Evolutionary conservation across 92 coral and sea anemone genomes (phyloP).

Genomic region (Hydrozoanthus gracilis): DNA sequence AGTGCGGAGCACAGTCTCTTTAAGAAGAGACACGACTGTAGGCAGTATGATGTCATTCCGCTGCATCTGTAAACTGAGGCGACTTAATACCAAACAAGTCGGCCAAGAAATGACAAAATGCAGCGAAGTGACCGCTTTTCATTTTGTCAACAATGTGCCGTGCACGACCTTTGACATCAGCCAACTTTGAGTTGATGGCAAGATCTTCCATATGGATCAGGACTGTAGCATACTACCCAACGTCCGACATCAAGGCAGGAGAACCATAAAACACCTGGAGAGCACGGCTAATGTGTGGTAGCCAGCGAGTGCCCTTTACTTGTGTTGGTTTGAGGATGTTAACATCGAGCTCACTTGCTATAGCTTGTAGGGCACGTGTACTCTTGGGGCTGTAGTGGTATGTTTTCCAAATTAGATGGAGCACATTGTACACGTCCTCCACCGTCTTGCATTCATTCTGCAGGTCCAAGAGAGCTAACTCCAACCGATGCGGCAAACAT

Average conservation of each 20-base stretch:
- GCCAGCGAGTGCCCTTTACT: constrained; percentile 61
- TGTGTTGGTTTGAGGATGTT: constrained; percentile 55
- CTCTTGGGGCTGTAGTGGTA: constrained; percentile 61
- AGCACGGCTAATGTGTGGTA: constrained; percentile 57
- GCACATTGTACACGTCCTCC: constrained; percentile 46
- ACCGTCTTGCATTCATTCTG: constrained; percentile 49
- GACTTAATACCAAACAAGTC: constrained; percentile 53
- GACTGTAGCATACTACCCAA: constrained; percentile 53
- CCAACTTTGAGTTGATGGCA: constrained; percentile 49
- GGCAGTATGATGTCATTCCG: constrained; percentile 58
- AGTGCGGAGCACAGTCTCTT: constrained; percentile 53
- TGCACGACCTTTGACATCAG: constrained; percentile 49
- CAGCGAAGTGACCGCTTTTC: constrained; percentile 51
- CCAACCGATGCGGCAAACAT: no score
- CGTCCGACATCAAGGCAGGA: constrained; percentile 31
- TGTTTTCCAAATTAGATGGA: constrained; percentile 57
- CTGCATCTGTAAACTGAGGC: constrained; percentile 59
- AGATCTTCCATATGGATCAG: constrained; percentile 55
- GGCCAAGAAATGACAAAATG: constrained; percentile 61
- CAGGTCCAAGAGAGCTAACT: constrained; percentile 38
- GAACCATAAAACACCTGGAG: constrained; percentile 56
- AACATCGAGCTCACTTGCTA: constrained; percentile 45
- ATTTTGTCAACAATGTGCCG: constrained; percentile 34
- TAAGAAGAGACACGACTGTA: constrained; percentile 54
- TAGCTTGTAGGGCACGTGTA: constrained; percentile 44